These are phyloP conservation scores for Lasioglossum leucozonium DNA, from an alignment of 2,888 invertebrate species.

Conservation along the genomic window DNA sequence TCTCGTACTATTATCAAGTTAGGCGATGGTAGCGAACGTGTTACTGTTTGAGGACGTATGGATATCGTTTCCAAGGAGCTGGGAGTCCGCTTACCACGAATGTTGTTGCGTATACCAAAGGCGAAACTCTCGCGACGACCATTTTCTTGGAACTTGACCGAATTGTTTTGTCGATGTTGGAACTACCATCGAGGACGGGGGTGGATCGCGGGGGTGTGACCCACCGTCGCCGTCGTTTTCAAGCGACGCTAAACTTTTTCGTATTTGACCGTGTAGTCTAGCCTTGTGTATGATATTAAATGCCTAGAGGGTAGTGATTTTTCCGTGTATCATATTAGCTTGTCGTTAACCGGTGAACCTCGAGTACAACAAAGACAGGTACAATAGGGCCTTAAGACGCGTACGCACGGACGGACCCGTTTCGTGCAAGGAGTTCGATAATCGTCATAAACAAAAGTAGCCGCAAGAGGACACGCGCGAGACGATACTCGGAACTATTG, in stretches of 20 bases:
- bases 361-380: slow-evolving; percentile 21
- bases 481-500: slow-evolving; percentile 35
- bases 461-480: slow-evolving; percentile 49
- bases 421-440: slow-evolving; percentile 78
- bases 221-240: slow-evolving; percentile 3
- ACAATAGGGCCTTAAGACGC: slow-evolving; percentile 47
- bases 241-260: slow-evolving; percentile 56
- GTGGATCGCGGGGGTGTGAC: slow-evolving; percentile 9
- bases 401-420: slow-evolving; percentile 39
- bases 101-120: slow-evolving; percentile 50
- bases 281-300: slow-evolving; percentile 66
- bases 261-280: slow-evolving; percentile 67
- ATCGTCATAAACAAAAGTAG: slow-evolving; percentile 77
- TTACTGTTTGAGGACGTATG: slow-evolving; percentile 2
- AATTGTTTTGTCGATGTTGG: slow-evolving; percentile 13
- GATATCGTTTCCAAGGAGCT: slow-evolving; percentile 12
- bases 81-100: slow-evolving; percentile 23
- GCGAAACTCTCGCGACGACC: slow-evolving; percentile 18
- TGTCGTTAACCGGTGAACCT: slow-evolving; percentile 41
- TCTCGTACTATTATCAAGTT: background rate
- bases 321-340: slow-evolving; percentile 66
- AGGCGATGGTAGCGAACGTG: background rate
- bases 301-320: slow-evolving; percentile 59
- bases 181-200: slow-evolving; percentile 2
- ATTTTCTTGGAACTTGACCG: background rate